Conservation (phyloP, 2,797 vertebrate genomes). For the Trachops cirrhosus region DNA sequence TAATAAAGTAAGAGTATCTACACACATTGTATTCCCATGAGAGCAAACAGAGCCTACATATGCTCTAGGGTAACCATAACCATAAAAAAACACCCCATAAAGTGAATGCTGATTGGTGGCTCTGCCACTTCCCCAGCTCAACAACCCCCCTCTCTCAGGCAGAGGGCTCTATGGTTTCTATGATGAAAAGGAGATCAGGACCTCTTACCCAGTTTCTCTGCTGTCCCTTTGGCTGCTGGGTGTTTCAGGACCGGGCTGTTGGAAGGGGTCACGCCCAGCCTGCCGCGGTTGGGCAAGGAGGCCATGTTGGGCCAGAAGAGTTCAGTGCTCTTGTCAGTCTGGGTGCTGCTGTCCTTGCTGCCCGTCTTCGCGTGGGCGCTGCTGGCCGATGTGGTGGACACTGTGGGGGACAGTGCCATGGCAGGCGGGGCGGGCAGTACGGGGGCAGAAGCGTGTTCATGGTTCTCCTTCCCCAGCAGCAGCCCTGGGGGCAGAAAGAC, state of each 20-base stretch:
- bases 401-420: conserved; percentile 69
- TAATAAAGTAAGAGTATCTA: not conserved
- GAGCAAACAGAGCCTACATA: not conserved
- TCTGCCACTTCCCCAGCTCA: not conserved
- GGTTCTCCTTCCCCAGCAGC: conserved; percentile 83
- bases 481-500: conserved; percentile 78
- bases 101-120: not conserved
- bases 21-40: not conserved
- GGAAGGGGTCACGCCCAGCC: conserved; percentile 76
- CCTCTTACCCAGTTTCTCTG: conserved; percentile 81
- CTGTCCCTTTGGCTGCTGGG: conserved; percentile 7
- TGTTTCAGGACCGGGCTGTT: conserved; percentile 81
- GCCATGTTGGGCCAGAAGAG: conserved; percentile 83
- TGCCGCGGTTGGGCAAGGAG: conserved; percentile 81
- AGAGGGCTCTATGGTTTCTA: fast-evolving
- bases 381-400: conserved; percentile 9
- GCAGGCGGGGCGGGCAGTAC: conserved; percentile 27
- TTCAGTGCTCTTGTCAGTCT: conserved; percentile 85
- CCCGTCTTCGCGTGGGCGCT: conserved; percentile 84
- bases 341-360: conserved; percentile 90
- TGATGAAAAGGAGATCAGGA: fast-evolving
- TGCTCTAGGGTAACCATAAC: not conserved
- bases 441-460: conserved; percentile 65
- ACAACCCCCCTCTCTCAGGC: not conserved
- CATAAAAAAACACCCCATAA: not conserved